Base-by-base conservation (phyloP, 2,888 invertebrate genomes). In the Tipula vernalis region DNA sequence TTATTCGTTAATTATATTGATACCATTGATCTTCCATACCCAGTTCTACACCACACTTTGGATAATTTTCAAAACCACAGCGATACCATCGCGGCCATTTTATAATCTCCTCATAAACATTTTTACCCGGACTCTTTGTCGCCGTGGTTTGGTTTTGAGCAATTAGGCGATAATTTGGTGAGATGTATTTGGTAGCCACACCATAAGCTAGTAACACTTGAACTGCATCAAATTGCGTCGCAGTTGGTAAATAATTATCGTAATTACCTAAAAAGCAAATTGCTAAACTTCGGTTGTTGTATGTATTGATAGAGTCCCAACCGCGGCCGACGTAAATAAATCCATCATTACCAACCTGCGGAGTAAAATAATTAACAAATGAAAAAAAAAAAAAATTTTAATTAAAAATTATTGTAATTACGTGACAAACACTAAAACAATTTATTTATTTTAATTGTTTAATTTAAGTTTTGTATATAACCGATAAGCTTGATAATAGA, bases 261-360 rank as follows among this genome's bases (percentile, higher is more conserved):
- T 90, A 93, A 89, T 93, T 92, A 36, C 93, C 93, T 89, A 93
- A 91, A 88, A 93, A 92, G 87, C 91, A 91, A 57, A 93, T 90
- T 3, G 91, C 92, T 87, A 93, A 90, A 84, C 92, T 91, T 87
- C 91, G 91, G 89, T 91, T 91, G 18, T 91, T 91, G 89, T 93
- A 93, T 47, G 93, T 92, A 87, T 94, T 94, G 86, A 91, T 91
- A 71, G 90, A 91, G 87, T 92, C 91, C 93, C 92, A 93, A 88
- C 93, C 93, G 87, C 93, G 91, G 41, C 93, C 93, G 86, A 92
- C 92, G 89, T 93, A 93, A 44, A 93, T 90, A 87, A 91, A 91
- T 6, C 93, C 94, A 90, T 94, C 94, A 47, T 92, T 92, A 5
- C 93, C 94, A 86, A 94, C 91, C 88, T 93, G 88, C 87, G 93